These are phyloP conservation scores for Stenotaenia linearis DNA, from an alignment of 2,888 invertebrate species.

Conservation along the genomic window DNA sequence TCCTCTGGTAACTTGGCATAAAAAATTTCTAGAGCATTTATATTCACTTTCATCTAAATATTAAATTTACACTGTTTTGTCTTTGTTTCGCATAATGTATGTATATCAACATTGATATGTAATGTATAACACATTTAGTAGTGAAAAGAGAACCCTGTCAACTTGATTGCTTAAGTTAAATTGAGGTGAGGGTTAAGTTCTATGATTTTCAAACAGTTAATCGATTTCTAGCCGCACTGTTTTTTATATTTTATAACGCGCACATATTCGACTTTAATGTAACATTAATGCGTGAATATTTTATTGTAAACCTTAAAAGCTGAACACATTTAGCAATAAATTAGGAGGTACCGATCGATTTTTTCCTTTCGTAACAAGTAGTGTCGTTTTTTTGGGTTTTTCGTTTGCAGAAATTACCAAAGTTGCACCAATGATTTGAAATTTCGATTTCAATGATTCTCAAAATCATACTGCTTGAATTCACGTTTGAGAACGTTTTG, in stretches of 20 bases:
- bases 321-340: not conserved
- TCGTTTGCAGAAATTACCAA: no score
- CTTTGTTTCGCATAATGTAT: slow-evolving; percentile 7
- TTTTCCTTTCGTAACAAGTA: not conserved
- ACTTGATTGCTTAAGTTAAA: not conserved
- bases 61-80: not conserved
- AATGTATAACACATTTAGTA: not conserved
- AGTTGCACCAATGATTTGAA: no score
- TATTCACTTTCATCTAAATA: not conserved
- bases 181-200: not conserved
- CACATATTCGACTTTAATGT: not conserved
- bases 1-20: not conserved
- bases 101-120: slow-evolving; percentile 2
- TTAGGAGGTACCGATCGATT: not conserved
- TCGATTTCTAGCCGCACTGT: not conserved
- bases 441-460: no score
- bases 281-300: not conserved
- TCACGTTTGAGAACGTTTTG: no score
- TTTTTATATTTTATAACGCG: not conserved
- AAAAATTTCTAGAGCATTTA: not conserved
- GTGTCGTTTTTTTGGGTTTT: not conserved
- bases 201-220: not conserved
- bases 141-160: not conserved
- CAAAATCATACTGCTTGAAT: no score
- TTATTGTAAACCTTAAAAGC: not conserved